These are phyloP conservation scores for Dendrocincla tyrannina DNA, from an alignment of 2,797 vertebrate species.

Conservation along the genomic window DNA sequence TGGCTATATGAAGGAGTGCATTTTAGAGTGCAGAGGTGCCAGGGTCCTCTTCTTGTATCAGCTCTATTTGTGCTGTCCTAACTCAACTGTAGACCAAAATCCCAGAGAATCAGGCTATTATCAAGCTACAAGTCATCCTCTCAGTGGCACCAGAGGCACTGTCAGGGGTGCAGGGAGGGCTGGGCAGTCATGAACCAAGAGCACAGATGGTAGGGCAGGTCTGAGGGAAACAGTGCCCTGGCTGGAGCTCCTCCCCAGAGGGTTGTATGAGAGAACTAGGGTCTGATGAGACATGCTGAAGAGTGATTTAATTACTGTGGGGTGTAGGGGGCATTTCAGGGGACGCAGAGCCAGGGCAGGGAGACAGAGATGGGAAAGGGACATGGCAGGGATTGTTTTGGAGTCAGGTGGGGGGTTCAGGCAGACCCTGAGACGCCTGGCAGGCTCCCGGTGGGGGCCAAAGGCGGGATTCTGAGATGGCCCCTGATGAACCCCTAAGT, in stretches of 20 bases:
- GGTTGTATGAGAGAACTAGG: neutral
- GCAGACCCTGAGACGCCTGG: neutral
- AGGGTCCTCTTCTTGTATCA: neutral
- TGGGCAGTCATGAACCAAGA: neutral
- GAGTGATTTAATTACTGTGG: neutral
- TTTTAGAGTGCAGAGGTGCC: neutral
- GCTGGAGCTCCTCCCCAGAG: neutral
- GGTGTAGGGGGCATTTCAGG: neutral
- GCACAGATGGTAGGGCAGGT: neutral
- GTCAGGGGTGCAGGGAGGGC: neutral
- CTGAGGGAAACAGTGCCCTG: neutral
- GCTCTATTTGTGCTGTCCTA: neutral
- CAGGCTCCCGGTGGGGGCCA: neutral
- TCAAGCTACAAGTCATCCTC: neutral
- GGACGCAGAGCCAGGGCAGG: neutral
- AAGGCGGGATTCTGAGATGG: neutral
- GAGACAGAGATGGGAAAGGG: neutral
- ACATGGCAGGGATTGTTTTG: neutral
- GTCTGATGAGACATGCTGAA: neutral
- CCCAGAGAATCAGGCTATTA: neutral
- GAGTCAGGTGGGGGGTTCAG: neutral
- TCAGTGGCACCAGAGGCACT: rapidly evolving
- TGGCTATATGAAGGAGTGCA: rapidly evolving
- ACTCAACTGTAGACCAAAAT: neutral
- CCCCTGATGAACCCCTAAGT: neutral